phyloP scores from a whole-genome alignment of 1,140 invertebrate genomes.

The Rhizoglyphus robini region DNA sequence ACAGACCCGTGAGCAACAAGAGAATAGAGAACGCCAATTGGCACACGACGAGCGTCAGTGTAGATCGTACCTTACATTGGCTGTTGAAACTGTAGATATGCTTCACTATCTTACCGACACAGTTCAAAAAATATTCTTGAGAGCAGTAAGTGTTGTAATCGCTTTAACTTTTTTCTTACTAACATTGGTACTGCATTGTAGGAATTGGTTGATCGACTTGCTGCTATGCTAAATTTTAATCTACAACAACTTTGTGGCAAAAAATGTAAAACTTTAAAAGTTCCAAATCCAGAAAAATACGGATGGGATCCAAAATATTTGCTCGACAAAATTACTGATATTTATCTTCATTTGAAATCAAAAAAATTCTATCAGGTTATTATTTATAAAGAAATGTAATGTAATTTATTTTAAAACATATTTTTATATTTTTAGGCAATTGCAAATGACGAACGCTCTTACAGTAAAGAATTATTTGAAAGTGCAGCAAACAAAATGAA shows the following conservation, averaged over 20 bases:
- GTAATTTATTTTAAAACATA: too few relatives aligned
- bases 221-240: conserved; percentile 91
- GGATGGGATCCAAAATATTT: conserved; percentile 79
- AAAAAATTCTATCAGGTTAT: conserved; percentile 68
- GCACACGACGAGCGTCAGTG: conserved; percentile 83
- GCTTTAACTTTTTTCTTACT: conserved; percentile 1
- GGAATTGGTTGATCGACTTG: conserved; percentile 79
- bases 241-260: conserved; percentile 62
- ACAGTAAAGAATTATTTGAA: conserved; percentile 70
- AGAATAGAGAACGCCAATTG: conserved; percentile 59
- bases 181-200: background rate
- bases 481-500: conserved; percentile 68
- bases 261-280: conserved; percentile 39
- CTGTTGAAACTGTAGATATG: conserved; percentile 93
- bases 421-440: conserved; percentile 16
- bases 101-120: conserved; percentile 90
- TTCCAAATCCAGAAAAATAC: conserved; percentile 73
- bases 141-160: conserved; percentile 43
- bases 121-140: conserved; percentile 82
- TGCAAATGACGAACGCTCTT: conserved; percentile 65
- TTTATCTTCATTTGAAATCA: conserved; percentile 89
- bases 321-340: conserved; percentile 74
- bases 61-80: conserved; percentile 82
- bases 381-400: background rate
- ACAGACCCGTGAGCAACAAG: conserved; percentile 55